A percentile compares a stretch with the other conserved stretches of the same genome.
phyloP scores from a whole-genome alignment of 2,888 invertebrate species.

The Seira ritae region DNA sequence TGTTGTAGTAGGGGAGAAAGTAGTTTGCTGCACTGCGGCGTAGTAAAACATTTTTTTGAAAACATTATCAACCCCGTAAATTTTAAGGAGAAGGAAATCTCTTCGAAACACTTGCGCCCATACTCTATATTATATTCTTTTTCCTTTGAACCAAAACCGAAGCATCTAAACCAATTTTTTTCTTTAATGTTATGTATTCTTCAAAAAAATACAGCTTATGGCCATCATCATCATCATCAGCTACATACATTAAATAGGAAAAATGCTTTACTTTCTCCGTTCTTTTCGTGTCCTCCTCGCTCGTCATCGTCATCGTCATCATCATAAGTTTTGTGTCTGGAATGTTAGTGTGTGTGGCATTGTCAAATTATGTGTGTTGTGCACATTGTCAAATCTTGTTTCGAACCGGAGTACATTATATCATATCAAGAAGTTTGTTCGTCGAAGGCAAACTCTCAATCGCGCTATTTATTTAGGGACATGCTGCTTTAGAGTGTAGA shows the following conservation, averaged over 20 bases:
- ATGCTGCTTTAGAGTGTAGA: background rate
- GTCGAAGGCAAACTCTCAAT: background rate
- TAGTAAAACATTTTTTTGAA: background rate
- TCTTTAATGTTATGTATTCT: too few species aligned
- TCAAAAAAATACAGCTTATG: too few species aligned
- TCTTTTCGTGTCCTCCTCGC: background rate
- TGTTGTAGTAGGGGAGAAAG: too few species aligned
- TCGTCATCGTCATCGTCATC: too few species aligned
- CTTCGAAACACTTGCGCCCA: constrained; percentile 11
- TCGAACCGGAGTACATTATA: background rate
- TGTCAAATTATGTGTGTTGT: constrained; percentile 13
- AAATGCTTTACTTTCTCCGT: background rate
- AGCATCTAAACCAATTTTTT: background rate
- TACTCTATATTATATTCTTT: background rate
- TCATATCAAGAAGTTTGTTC: background rate
- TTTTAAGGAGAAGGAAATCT: background rate
- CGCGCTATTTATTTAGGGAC: background rate
- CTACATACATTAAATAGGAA: too few species aligned
- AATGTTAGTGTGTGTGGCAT: too few species aligned
- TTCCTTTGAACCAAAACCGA: too few species aligned
- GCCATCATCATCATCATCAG: too few species aligned
- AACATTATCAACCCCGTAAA: background rate
- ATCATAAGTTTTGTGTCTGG: background rate
- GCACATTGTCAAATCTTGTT: constrained; percentile 1
- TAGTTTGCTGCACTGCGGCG: constrained; percentile 2